Percentiles rank a stretch among this genome's conserved stretches.
Evolutionary conservation across 2,113 vertebrate species (phyloP).

Genomic region (Pterocles burchelli): DNA sequence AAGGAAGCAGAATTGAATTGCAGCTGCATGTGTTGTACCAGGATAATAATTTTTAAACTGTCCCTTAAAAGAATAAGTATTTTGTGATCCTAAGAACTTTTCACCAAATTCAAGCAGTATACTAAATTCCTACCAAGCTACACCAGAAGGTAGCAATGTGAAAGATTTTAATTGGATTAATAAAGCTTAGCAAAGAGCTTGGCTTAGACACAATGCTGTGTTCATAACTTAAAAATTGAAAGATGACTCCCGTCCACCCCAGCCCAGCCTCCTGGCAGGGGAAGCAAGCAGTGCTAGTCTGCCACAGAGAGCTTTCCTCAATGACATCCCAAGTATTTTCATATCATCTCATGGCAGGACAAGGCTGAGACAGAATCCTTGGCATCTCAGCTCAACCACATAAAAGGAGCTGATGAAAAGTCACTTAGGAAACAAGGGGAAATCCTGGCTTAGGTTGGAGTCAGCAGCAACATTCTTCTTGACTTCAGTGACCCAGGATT

Average conservation of each 20-base stretch:
- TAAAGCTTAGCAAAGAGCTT: constrained; percentile 23
- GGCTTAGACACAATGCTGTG: neutral
- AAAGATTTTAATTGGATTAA: neutral
- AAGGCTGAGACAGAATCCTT: neutral
- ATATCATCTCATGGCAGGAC: neutral
- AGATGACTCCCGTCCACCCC: neutral
- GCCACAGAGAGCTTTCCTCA: neutral
- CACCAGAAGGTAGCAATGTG: neutral
- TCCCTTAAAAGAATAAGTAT: neutral
- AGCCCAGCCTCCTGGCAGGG: constrained; percentile 12
- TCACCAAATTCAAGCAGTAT: neutral
- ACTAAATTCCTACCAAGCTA: neutral
- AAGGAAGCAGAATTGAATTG: constrained; percentile 63
- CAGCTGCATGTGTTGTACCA: constrained; percentile 42
- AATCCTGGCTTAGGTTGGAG: constrained; percentile 3
- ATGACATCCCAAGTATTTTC: neutral
- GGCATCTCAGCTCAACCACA: neutral
- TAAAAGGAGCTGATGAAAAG: neutral
- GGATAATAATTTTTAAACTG: neutral
- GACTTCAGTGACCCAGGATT: neutral
- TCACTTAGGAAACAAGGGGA: neutral
- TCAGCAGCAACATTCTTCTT: neutral
- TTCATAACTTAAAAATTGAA: constrained; percentile 56
- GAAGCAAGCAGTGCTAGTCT: constrained; percentile 20
- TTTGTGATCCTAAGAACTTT: neutral